These are phyloP conservation scores for Hirudinaria manillensis DNA, from an alignment of 2,888 invertebrate genomes.

Conservation along the genomic window DNA sequence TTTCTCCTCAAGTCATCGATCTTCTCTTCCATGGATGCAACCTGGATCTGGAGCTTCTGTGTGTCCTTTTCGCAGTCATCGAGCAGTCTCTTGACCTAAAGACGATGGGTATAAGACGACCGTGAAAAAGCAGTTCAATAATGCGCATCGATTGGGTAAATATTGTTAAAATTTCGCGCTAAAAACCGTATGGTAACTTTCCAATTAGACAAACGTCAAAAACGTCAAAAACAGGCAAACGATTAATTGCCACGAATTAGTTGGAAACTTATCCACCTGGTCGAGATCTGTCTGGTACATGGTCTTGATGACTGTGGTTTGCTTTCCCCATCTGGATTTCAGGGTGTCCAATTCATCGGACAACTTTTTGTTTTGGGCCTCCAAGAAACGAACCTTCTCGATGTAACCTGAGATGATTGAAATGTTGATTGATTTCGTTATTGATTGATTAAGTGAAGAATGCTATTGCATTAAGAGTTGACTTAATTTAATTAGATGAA, in stretches of 20 bases:
- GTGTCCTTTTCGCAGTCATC: conserved; percentile 56
- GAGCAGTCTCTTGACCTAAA: conserved; percentile 48
- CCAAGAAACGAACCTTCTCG: conserved; percentile 55
- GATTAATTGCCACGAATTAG: neutral
- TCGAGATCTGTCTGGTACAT: conserved; percentile 34
- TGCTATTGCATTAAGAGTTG: no score
- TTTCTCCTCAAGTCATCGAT: conserved; percentile 48
- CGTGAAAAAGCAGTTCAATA: neutral
- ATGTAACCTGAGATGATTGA: conserved; percentile 51
- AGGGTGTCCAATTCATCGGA: conserved; percentile 51
- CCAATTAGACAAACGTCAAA: no score
- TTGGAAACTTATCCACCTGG: conserved; percentile 5
- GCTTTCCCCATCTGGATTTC: conserved; percentile 42
- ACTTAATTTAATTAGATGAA: no score
- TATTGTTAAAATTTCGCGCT: no score
- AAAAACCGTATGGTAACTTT: no score
- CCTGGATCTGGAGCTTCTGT: conserved; percentile 55
- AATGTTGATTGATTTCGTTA: neutral
- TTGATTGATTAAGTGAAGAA: no score
- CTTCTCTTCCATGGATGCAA: conserved; percentile 54
- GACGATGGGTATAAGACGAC: neutral
- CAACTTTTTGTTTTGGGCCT: conserved; percentile 54
- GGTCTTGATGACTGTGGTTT: conserved; percentile 43
- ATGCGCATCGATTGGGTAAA: no score
- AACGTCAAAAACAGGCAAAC: no score